These are phyloP conservation scores for Epistrophella euchroma DNA, from an alignment of 2,888 invertebrate genomes.

Conservation along the genomic window DNA sequence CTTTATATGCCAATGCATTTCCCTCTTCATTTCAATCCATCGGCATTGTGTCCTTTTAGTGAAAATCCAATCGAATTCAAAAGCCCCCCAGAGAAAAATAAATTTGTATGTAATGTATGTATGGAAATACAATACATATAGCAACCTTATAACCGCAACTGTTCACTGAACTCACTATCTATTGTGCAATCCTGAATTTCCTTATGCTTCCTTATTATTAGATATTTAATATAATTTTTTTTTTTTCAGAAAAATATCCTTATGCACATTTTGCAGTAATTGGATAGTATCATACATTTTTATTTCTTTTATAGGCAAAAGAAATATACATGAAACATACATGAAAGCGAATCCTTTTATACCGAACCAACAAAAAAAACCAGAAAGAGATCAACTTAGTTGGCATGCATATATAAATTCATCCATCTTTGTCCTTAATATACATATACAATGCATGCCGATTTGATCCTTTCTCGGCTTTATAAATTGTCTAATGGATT, in stretches of 20 bases:
- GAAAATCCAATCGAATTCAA: constrained; percentile 37
- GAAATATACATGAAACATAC: neutral
- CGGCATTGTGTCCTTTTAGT: constrained; percentile 37
- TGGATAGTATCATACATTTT: constrained; percentile 33
- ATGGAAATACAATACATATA: neutral
- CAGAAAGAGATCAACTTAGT: constrained; percentile 36
- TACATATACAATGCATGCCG: constrained; percentile 32
- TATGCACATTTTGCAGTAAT: constrained; percentile 41
- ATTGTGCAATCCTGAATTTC: constrained; percentile 36
- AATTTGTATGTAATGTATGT: neutral
- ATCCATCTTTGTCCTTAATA: neutral
- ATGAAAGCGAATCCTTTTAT: constrained; percentile 40
- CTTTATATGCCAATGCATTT: constrained; percentile 1
- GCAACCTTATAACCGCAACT: constrained; percentile 31
- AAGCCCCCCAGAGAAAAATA: constrained; percentile 31
- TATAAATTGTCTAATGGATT: constrained; percentile 60
- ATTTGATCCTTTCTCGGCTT: constrained; percentile 37
- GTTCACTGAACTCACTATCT: constrained; percentile 11
- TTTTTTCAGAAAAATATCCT: constrained; percentile 8
- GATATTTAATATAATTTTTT: constrained; percentile 54
- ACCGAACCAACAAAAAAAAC: neutral
- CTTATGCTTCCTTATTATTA: constrained; percentile 39
- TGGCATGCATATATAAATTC: constrained; percentile 29
- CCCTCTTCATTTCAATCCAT: constrained; percentile 32
- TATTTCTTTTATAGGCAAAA: neutral